phyloP scores from a whole-genome alignment of 2,888 invertebrate genomes.

The Ptychoptera contaminata region DNA sequence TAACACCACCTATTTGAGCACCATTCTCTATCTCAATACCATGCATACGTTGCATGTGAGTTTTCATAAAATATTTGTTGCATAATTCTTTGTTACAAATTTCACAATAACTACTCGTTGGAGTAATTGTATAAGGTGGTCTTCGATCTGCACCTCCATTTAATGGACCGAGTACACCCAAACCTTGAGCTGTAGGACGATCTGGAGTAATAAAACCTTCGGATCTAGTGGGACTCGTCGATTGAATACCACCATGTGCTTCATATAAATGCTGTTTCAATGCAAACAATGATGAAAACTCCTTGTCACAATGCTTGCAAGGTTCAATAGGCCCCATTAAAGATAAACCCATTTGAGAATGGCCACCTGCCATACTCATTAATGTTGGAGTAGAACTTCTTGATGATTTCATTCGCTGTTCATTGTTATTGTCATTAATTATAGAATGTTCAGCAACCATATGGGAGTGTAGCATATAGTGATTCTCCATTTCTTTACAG shows the following conservation, averaged over 20 bases:
- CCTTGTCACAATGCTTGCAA: constrained; percentile 30
- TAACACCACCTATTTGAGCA: constrained; percentile 81
- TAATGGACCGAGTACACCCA: constrained; percentile 13
- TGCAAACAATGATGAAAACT: constrained; percentile 50
- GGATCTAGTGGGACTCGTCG: constrained; percentile 22
- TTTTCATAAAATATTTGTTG: constrained; percentile 99
- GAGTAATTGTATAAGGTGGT: constrained; percentile 43
- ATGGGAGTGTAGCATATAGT: constrained; percentile 43
- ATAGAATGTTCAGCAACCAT: constrained; percentile 25
- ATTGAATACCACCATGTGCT: constrained; percentile 40
- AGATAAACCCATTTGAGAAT: constrained; percentile 12
- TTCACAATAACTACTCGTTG: constrained; percentile 83
- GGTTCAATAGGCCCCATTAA: constrained; percentile 13
- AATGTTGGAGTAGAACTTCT: constrained; percentile 11
- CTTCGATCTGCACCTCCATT: constrained; percentile 26
- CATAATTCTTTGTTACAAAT: constrained; percentile 97
- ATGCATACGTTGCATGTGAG: constrained; percentile 98
- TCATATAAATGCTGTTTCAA: constrained; percentile 54
- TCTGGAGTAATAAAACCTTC: constrained; percentile 35
- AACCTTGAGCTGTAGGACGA: constrained; percentile 20
- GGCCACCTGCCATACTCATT: constrained; percentile 20
- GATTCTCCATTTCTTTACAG: constrained; percentile 53
- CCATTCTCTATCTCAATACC: constrained; percentile 88
- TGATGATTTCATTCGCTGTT: constrained; percentile 9
- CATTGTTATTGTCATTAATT: constrained; percentile 11